Evolutionary conservation across 1,140 invertebrate species (phyloP), one percentile per base, ranked within the genome.

Genomic region (Musca vetustissima): DNA sequence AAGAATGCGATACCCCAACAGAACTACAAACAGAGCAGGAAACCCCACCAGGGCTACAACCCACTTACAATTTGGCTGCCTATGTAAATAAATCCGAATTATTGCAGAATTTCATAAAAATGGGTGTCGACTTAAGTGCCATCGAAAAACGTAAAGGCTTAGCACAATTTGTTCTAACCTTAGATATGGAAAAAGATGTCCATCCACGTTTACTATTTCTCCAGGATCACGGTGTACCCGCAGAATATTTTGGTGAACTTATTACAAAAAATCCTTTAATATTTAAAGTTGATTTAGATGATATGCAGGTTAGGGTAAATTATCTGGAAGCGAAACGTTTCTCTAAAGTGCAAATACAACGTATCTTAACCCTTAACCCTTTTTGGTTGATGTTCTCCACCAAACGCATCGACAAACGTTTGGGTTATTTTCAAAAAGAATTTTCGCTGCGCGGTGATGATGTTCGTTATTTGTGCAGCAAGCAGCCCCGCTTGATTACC

Each of bases 271-370:
- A 94, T 86, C 94, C 95, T 1, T 83, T 88, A 59, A 89, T 98
- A 68, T 90, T 98, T 71, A 88, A 88, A 75, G 87, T 93, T 83
- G 80, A 87, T 71, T 72, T 97, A 21, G 88, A 94, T 66, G 87
- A 97, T 78, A 82, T 96, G 19, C 76, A 90, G 80, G 88, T 89
- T 1, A 85, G 94, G 72, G 85, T 97, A 13, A 91, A 94, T 77
- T 98, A 98, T 83, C 85, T 98, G 55, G 82, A 90, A 76, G 92
- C 89, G 13, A 97, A 96, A 84, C 85, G 88, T 4, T 98, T 98
- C 83, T 84, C 73, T 13, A 64, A 75, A 25, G 75, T 87, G n/a
- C 86, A 89, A 83, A 91, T 97, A 59, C 75, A 84, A 47, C 83
- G 84, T 69, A 94, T 98, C 69, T 74, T 98, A 24, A 85, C 81